Percentiles rank a stretch among this genome's conserved stretches.
Evolutionary conservation across 2,888 invertebrate species (phyloP).

Genomic region (Ypsolopha sequella): DNA sequence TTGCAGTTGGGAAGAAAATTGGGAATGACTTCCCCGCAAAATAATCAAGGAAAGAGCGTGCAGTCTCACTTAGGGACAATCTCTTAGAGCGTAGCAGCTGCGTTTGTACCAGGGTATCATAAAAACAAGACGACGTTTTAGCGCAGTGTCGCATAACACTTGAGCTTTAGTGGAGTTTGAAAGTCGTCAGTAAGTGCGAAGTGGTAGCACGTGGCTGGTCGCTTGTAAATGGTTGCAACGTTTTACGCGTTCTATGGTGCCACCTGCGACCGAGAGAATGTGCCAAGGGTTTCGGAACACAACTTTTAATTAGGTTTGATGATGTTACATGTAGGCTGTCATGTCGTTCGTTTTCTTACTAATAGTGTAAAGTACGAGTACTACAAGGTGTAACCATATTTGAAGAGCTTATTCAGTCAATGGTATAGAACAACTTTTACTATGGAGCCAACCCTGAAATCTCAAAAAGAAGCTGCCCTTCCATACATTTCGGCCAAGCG

Average conservation of each 20-base stretch:
- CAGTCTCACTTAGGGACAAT: constrained; percentile 1
- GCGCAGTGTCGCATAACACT: constrained; percentile 28
- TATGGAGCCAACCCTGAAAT: no score
- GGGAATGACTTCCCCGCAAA: constrained; percentile 1
- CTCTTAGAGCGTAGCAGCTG: constrained; percentile 4
- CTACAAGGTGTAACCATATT: no score
- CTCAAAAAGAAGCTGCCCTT: no score
- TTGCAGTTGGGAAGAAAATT: neutral
- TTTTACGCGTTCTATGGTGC: constrained; percentile 34
- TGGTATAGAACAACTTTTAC: no score
- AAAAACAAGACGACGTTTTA: constrained; percentile 2
- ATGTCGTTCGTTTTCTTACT: no score
- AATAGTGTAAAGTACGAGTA: no score
- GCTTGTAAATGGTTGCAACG: constrained; percentile 40
- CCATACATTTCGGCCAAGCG: no score
- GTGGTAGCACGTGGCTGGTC: constrained; percentile 44
- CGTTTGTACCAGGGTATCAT: constrained; percentile 1
- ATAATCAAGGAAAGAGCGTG: constrained; percentile 3
- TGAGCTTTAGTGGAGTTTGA: constrained; percentile 47
- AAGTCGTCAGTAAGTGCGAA: constrained; percentile 41
- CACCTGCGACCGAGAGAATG: constrained; percentile 40
- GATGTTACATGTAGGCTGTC: neutral
- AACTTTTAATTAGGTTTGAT: constrained; percentile 32
- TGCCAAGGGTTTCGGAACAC: constrained; percentile 1
- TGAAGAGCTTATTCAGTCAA: no score